Percentiles rank a stretch among this genome's conserved stretches.
phyloP scores from a whole-genome alignment of 2,797 vertebrate species.

The Benthosema pterotum region DNA sequence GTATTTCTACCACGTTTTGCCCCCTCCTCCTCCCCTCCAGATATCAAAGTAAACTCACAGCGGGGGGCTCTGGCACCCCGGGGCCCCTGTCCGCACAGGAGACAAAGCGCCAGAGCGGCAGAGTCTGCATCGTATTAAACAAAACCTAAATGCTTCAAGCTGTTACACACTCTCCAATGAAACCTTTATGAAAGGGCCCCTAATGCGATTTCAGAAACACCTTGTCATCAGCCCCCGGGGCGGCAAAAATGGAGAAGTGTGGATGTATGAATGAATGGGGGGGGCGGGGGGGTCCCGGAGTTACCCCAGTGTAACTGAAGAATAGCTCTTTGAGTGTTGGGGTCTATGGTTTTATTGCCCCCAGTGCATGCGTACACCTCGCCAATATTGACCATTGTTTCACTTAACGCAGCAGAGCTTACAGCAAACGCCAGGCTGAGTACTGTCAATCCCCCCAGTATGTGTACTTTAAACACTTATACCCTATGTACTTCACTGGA shows the following conservation, averaged over 20 bases:
- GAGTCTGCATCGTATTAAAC: slow-evolving; percentile 81
- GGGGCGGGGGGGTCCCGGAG: slow-evolving; percentile 31
- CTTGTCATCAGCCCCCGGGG: slow-evolving; percentile 73
- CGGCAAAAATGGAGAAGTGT: slow-evolving; percentile 61
- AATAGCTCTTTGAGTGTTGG: slow-evolving; percentile 44
- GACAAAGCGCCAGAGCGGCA: slow-evolving; percentile 64
- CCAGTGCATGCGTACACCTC: slow-evolving; percentile 36
- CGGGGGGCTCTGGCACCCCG: slow-evolving; percentile 68
- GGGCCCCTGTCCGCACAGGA: slow-evolving; percentile 70
- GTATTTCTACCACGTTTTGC: slow-evolving; percentile 53
- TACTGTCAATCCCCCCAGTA: no score
- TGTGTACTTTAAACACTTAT: no score
- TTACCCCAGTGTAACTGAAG: slow-evolving; percentile 27
- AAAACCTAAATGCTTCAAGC: slow-evolving; percentile 84
- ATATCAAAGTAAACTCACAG: slow-evolving; percentile 78
- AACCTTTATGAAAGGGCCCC: slow-evolving; percentile 83
- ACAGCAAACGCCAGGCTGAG: slow-evolving; percentile 21
- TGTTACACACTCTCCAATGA: slow-evolving; percentile 81
- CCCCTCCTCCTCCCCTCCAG: slow-evolving; percentile 60
- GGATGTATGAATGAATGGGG: slow-evolving; percentile 63
- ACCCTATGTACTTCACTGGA: no score
- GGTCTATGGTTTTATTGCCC: slow-evolving; percentile 53
- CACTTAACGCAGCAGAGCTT: slow-evolving; percentile 31
- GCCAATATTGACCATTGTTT: slow-evolving; percentile 51
- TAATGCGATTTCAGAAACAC: slow-evolving; percentile 84